These are phyloP conservation scores for Synchiropus splendidus DNA, from an alignment of 2,113 vertebrate genomes.

Conservation along the genomic window DNA sequence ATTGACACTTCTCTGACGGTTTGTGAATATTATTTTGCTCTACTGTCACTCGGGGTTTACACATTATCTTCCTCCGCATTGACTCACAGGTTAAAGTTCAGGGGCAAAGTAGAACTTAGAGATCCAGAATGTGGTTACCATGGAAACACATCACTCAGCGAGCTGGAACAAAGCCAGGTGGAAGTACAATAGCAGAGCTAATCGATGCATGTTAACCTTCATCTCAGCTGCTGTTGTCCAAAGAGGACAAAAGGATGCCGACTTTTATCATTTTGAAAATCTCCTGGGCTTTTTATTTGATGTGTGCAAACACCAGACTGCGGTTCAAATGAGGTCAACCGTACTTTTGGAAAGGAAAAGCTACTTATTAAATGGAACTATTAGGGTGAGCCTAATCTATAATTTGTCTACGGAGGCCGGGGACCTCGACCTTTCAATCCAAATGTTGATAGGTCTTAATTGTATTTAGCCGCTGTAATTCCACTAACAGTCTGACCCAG, in stretches of 20 bases:
- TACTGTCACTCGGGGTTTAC: constrained; percentile 21
- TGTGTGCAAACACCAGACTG: background rate
- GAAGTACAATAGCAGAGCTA: too few relatives aligned
- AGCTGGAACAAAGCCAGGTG: too few relatives aligned
- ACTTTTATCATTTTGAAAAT: too few relatives aligned
- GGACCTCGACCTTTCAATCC: constrained; percentile 42
- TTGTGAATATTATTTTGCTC: constrained; percentile 9
- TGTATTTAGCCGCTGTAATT: constrained; percentile 60
- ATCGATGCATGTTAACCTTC: too few relatives aligned
- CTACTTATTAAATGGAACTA: constrained; percentile 30
- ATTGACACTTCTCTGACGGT: constrained; percentile 21
- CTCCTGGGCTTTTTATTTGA: background rate
- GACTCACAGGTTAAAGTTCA: constrained; percentile 37
- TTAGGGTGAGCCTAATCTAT: constrained; percentile 27
- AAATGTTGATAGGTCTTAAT: constrained; percentile 53
- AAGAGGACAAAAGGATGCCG: too few relatives aligned
- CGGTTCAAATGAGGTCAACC: constrained; percentile 1
- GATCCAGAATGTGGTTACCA: too few relatives aligned
- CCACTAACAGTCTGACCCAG: constrained; percentile 46
- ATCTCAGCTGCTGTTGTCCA: too few relatives aligned
- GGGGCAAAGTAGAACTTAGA: constrained; percentile 18
- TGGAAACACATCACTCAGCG: too few relatives aligned
- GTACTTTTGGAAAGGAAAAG: constrained; percentile 18
- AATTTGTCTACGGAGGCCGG: constrained; percentile 19
- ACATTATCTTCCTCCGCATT: constrained; percentile 16